Evolutionary conservation across 2,888 invertebrate genomes (phyloP), one percentile per base, ranked within the genome.

Genomic region (Ectobius pallidus): DNA sequence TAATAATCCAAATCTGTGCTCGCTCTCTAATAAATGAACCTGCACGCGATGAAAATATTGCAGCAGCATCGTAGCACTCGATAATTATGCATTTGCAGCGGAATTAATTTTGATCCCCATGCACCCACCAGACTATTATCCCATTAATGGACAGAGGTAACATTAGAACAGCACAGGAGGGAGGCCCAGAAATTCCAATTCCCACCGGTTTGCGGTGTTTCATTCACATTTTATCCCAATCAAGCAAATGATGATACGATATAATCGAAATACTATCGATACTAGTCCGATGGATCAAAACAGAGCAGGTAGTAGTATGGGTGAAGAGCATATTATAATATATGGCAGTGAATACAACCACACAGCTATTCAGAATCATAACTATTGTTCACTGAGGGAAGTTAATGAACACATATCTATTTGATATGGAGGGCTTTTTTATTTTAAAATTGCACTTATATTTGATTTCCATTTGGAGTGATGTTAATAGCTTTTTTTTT

Each of bases 141-240:
- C 52, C 52, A 52, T 52, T 52, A 52, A 52, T 52, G 52, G 52
- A 25, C 25, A 52, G 25, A 52, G 25, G 25, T 52, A 52, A 52
- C 52, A 11, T 6, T 20, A 52, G 20, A 7, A 52, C 3, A 52
- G 49, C 44, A 3, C 9, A 18, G 46, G 20, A 52, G 25, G 52
- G 18, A 20, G 52, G 18, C 1, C 3, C 20, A 4, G 52, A 20
- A 52, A 52, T 25, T n/a, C n/a, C n/a, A n/a, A n/a, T n/a, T n/a
- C n/a, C n/a, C n/a, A 11, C 52, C 25, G 9, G 11, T 52, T 3
- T 52, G 2, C 14, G 25, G 6, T 25, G 3, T 1, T 25, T 25
- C 52, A 52, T 52, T 52, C 20, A 52, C 25, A 52, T 52, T 52
- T 52, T 52, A 52, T 52, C 14, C 14, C 52, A 52, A 25, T 52